phyloP scores from a whole-genome alignment of 2,888 invertebrate species.

The Ischnus inquisitorius region DNA sequence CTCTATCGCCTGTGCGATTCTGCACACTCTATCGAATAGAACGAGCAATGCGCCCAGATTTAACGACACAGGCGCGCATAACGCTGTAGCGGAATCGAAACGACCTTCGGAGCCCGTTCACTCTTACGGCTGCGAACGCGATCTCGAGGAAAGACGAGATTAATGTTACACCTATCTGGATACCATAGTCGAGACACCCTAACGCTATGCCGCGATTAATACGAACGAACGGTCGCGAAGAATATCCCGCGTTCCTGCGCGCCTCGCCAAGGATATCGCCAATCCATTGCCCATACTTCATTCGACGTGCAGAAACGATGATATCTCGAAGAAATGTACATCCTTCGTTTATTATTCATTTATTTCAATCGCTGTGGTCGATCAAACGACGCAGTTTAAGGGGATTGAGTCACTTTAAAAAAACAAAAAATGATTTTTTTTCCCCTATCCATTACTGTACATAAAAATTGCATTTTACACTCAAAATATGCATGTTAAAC shows the following conservation, averaged over 20 bases:
- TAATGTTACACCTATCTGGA: constrained; percentile 66
- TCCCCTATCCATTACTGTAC: too few relatives aligned
- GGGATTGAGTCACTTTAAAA: too few relatives aligned
- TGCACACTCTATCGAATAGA: constrained; percentile 5
- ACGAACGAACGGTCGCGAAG: constrained; percentile 44
- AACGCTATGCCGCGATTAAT: constrained; percentile 48
- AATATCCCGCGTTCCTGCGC: constrained; percentile 41
- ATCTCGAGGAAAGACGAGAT: constrained; percentile 70
- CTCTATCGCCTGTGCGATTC: constrained; percentile 4
- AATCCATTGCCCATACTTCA: constrained; percentile 11
- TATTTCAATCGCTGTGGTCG: constrained; percentile 14
- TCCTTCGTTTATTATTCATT: constrained; percentile 27
- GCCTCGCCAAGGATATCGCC: constrained; percentile 28
- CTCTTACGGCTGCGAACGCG: constrained; percentile 60
- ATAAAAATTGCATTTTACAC: too few relatives aligned
- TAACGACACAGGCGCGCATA: constrained; percentile 55
- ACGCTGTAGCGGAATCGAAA: constrained; percentile 64
- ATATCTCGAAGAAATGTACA: constrained; percentile 29
- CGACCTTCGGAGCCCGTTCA: constrained; percentile 72
- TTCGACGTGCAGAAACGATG: constrained; percentile 35
- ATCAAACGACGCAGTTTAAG: neutral
- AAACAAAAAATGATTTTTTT: too few relatives aligned
- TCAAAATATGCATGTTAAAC: too few relatives aligned
- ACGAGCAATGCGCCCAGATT: constrained; percentile 40
- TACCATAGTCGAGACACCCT: constrained; percentile 26